phyloP scores from a whole-genome alignment of 2,888 invertebrate species.

The Standfussiana lucernea region DNA sequence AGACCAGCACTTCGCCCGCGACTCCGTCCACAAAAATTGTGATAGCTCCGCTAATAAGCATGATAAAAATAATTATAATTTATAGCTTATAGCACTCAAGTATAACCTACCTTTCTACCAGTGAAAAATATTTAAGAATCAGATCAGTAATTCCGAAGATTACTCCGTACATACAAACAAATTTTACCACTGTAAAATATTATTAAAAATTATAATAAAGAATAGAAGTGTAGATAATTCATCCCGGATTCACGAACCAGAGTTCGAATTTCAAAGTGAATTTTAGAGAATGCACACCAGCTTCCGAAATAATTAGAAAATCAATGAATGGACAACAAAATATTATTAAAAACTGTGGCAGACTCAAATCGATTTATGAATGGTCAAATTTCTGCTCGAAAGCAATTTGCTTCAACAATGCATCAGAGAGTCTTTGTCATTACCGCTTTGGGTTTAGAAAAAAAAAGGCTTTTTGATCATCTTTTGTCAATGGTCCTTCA shows the following conservation, averaged over 20 bases:
- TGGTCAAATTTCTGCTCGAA: conserved; percentile 7
- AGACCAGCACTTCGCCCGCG: no score
- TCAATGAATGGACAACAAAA: not conserved
- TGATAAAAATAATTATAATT: no score
- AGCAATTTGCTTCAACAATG: conserved; percentile 41
- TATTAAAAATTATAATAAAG: no score
- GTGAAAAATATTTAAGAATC: no score
- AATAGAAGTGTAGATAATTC: not conserved
- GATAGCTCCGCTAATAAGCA: no score
- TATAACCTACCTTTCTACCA: no score
- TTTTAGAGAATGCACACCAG: not conserved
- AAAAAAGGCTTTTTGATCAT: conserved; percentile 14
- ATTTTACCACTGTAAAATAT: no score
- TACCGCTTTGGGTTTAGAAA: conserved; percentile 12
- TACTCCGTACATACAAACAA: no score
- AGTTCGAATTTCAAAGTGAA: not conserved
- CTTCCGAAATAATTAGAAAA: not conserved
- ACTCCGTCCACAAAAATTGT: no score
- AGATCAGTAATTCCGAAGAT: no score
- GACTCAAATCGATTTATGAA: conserved; percentile 12
- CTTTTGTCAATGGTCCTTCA: not conserved
- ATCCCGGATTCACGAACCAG: not conserved
- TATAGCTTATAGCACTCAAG: no score
- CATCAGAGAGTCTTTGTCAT: conserved; percentile 12
- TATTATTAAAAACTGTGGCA: conserved; percentile 4